A percentile compares a stretch with the other conserved stretches of the same genome.
These are phyloP conservation scores for Apogon talboti DNA, from an alignment of 2,797 vertebrate species.

Conservation along the genomic window DNA sequence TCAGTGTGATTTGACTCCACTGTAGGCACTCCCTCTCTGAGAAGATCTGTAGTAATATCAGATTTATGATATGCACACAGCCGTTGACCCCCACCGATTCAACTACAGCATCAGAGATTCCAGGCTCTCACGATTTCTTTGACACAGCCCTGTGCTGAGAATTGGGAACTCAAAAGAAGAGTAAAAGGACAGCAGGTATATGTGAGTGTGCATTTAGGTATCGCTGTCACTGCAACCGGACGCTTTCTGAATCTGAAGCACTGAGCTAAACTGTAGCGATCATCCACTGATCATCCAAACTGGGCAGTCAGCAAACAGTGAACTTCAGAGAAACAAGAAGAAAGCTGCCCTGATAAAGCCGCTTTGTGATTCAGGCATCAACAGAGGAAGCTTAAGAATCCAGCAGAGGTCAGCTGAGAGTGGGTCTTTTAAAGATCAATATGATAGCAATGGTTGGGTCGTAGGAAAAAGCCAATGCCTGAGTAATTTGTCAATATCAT, in stretches of 20 bases:
- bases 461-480: too few relatives aligned
- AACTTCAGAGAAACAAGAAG: conserved; percentile 2
- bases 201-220: conserved; percentile 11
- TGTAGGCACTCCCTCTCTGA: not conserved
- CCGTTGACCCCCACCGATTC: conserved; percentile 13
- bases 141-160: conserved; percentile 19
- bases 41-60: conserved; percentile 26
- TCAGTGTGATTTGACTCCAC: conserved; percentile 9
- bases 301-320: not conserved
- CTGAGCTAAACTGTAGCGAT: conserved; percentile 6
- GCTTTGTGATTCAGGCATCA: not conserved
- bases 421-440: too few relatives aligned
- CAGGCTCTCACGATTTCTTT: conserved; percentile 7
- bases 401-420: too few relatives aligned
- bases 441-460: too few relatives aligned
- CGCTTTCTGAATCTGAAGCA: conserved; percentile 6
- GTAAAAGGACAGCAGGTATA: conserved; percentile 14
- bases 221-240: conserved; percentile 14
- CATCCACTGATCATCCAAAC: not conserved
- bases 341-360: not conserved
- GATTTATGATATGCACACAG: conserved; percentile 34
- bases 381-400: not conserved
- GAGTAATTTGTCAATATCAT: too few relatives aligned
- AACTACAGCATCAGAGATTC: conserved; percentile 16
- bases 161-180: conserved; percentile 1